Evolutionary conservation across 2,888 invertebrate genomes (phyloP).

Genomic region (Chrysolina oricalcia): DNA sequence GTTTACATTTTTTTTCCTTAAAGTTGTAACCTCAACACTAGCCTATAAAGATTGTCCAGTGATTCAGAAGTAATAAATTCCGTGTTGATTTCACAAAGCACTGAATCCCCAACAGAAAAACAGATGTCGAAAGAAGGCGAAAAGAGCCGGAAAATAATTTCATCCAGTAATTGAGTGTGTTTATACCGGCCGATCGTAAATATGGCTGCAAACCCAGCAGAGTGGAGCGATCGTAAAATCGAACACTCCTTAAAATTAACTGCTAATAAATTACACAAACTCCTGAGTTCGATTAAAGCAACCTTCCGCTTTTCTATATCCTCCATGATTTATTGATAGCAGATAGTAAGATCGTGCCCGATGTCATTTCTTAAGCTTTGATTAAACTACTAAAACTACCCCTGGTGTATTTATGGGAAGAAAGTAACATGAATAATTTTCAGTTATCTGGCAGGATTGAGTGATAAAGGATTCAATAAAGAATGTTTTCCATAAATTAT

Average conservation of each 20-base stretch:
- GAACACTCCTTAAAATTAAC: conserved; percentile 71
- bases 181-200: conserved; percentile 61
- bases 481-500: too few species aligned
- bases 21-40: too few species aligned
- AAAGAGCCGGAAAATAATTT: conserved; percentile 47
- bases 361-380: conserved; percentile 23
- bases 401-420: background rate
- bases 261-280: conserved; percentile 69
- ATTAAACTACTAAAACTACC: conserved; percentile 15
- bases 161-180: conserved; percentile 53
- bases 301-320: conserved; percentile 58
- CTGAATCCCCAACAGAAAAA: background rate
- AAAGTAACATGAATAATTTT: background rate
- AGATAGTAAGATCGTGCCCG: conserved; percentile 54
- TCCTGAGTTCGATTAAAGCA: conserved; percentile 43
- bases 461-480: too few species aligned
- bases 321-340: conserved; percentile 59
- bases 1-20: too few species aligned
- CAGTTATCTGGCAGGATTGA: background rate
- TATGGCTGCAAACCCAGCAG: conserved; percentile 61
- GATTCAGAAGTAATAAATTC: background rate
- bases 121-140: conserved; percentile 27
- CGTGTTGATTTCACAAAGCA: background rate
- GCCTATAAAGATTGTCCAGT: too few species aligned
- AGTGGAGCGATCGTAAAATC: conserved; percentile 65